These are phyloP conservation scores for Clanis bilineata DNA, from an alignment of 2,888 invertebrate species.

Conservation along the genomic window DNA sequence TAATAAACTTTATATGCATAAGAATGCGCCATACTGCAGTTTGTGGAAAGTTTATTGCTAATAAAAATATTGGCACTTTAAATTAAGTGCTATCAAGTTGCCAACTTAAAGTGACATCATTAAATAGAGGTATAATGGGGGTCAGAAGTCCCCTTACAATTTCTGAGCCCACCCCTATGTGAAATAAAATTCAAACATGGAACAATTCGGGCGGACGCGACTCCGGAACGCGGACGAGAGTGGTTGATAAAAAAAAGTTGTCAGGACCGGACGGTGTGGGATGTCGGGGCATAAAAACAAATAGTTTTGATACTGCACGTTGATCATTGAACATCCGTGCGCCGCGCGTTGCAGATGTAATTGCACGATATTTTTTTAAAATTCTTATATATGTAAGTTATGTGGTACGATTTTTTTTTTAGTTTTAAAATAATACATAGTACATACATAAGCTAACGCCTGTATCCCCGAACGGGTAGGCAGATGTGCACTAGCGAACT, in stretches of 20 bases:
- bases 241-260: constrained; percentile 10
- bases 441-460: no score
- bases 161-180: not conserved
- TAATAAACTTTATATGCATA: not conserved
- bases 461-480: no score
- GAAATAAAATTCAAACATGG: constrained; percentile 7
- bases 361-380: constrained; percentile 3
- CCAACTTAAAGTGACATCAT: no score
- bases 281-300: constrained; percentile 1
- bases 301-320: constrained; percentile 12
- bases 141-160: not conserved
- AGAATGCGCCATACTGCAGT: not conserved
- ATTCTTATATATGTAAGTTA: no score
- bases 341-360: constrained; percentile 9
- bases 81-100: no score
- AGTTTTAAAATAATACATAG: no score
- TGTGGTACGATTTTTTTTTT: no score
- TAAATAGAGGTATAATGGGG: not conserved
- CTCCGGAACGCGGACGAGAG: constrained; percentile 11
- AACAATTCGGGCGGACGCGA: constrained; percentile 1
- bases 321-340: no score
- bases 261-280: not conserved
- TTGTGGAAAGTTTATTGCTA: no score
- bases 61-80: not conserved
- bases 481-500: no score